Evolutionary conservation across 2,113 vertebrate genomes (phyloP), one percentile per base, ranked within the genome.

Genomic region (Plestiodon gilberti): DNA sequence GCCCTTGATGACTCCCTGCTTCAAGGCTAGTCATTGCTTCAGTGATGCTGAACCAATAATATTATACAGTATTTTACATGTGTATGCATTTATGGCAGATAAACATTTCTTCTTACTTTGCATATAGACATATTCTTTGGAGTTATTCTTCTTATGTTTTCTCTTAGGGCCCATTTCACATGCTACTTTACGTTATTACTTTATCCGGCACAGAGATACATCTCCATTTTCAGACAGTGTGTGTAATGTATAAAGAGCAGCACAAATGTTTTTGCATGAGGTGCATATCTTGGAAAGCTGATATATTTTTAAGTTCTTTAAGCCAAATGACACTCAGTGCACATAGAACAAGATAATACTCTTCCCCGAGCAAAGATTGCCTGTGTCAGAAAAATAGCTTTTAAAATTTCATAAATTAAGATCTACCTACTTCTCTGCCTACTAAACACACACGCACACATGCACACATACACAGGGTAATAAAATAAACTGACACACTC

Each of bases 401-500:
- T 78, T 69, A 73, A 74, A 81, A 82, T 81, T 13, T 43, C 11
- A 13, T 38, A 82, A 87, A 89, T 74, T 1, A 0, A 4, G 57
- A 1, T 55, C 64, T 0, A 5, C 70, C 81, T 81, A 82, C 77
- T 28, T 65, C 5, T 70, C 73, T 84, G 70, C 43, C 89, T 84
- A 91, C 20, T 81, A 62, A 86, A 93, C 91, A 64, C n/a, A 90
- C 89, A 81, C n/a, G 7, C 57, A 33, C 33, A n/a, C 7, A 9
- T 57, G 33, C 4, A 18, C 15, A 59, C 30, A n/a, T 8, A 7
- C 33, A 33, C 35, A 33, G 18, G 75, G 8, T 0, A 48, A 0
- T 86, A 91, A 86, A 40, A 22, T 2, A 88, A 90, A 93, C 89
- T 87, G 10, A 89, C 89, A 89, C 90, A 82, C 69, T 93, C 81